A percentile compares a stretch with the other conserved stretches of the same genome.
These are phyloP conservation scores for Toxotes lorentzi DNA, from an alignment of 2,797 vertebrate genomes.

Conservation along the genomic window DNA sequence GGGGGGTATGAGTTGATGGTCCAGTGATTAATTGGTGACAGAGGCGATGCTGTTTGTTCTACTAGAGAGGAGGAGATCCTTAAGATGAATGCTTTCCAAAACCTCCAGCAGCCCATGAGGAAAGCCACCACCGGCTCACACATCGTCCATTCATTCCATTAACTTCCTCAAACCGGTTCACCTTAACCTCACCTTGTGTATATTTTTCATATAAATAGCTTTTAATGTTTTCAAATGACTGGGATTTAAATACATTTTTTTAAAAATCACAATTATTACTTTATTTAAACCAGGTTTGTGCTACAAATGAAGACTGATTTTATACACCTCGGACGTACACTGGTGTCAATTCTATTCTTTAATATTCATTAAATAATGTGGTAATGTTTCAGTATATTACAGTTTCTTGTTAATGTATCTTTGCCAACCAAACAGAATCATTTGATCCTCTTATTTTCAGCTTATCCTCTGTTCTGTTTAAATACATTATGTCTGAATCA, in stretches of 20 bases:
- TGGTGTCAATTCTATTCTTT: not conserved
- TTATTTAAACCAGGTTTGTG: too few relatives aligned
- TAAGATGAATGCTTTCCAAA: slow-evolving; percentile 4
- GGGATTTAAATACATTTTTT: too few relatives aligned
- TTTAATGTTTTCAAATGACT: too few relatives aligned
- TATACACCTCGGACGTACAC: too few relatives aligned
- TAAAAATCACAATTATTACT: too few relatives aligned
- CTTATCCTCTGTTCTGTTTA: too few relatives aligned
- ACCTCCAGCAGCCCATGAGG: not conserved
- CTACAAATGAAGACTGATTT: not conserved
- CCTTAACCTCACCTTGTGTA: slow-evolving; percentile 5
- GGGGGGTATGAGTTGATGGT: slow-evolving; percentile 10
- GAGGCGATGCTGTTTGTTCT: slow-evolving; percentile 17
- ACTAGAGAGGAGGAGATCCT: not conserved
- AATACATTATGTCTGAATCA: too few relatives aligned
- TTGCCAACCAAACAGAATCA: too few relatives aligned
- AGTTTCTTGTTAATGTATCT: too few relatives aligned
- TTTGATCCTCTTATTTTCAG: too few relatives aligned
- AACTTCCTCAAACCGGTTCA: not conserved
- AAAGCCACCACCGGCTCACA: not conserved
- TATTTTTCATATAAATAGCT: too few relatives aligned
- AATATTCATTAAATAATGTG: not conserved
- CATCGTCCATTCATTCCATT: not conserved
- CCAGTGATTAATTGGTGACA: slow-evolving; percentile 16
- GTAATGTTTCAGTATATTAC: too few relatives aligned